Evolutionary conservation across 1,140 invertebrate species (phyloP), one percentile per base, ranked within the genome.

Genomic region (Frieseomelitta varia): DNA sequence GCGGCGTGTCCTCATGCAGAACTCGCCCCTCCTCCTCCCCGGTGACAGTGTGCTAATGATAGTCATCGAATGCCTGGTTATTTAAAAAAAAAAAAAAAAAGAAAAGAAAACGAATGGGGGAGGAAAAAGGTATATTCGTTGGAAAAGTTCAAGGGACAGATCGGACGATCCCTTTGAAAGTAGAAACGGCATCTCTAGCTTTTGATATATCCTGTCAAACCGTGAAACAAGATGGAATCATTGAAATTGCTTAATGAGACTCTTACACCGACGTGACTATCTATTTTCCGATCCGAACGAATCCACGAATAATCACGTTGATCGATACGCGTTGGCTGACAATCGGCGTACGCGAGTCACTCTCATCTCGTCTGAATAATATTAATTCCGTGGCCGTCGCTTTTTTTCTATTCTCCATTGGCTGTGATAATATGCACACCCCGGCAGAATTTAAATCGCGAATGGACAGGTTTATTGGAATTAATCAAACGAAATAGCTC

Each of bases 1-100:
- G 51, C 73, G 34, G 69, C 19, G 71, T 65, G 79, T 68, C 77
- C 63, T 77, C 84, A 65, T 75, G 79, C 58, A 24, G 75, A 51
- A 67, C 30, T 2, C 30, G 53, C 39, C 30, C 6, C 12, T 6
- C 39, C 39, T 8, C 39, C 39, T 39, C 39, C 12, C 12, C 30
- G 1, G 19, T 19, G 53, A 24, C 39, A 51, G 55, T 19, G 17
- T 11, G 24, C 15, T n/a, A 19, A 47, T 6, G 39, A 30, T 30
- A 15, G 30, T 53, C 39, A 21, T 73, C 30, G 68, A 65, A 24
- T 34, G 39, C n/a, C 55, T 17, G 53, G 21, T 51, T 61, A 72
- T 51, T 77, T 34, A 73, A 81, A 74, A 81, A 2, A 12, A 17
- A 27, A 51, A n/a, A 53, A 4, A 39, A 4, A 39, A 2, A 39